Evolutionary conservation across 2,113 vertebrate species (phyloP).

Genomic region (Vanacampus margaritifer): DNA sequence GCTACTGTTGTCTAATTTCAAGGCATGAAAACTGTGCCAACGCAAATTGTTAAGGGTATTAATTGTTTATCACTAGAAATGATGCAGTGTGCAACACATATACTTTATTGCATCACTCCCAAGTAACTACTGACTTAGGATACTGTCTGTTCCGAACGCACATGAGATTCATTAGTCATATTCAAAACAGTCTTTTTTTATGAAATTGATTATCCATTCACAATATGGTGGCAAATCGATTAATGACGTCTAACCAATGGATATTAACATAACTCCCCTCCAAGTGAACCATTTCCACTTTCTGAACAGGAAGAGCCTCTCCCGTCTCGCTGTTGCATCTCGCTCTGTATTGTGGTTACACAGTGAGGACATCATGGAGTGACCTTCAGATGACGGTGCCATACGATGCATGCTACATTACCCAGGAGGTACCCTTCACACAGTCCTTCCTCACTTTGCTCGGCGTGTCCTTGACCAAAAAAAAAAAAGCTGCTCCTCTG

Average conservation of each 20-base stretch:
- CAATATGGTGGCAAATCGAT: background rate
- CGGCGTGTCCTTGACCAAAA: background rate
- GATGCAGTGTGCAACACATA: background rate
- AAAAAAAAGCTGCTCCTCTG: background rate
- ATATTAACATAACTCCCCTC: background rate
- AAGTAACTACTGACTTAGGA: background rate
- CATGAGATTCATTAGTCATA: background rate
- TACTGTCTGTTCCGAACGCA: background rate
- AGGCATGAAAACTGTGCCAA: background rate
- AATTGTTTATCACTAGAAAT: background rate
- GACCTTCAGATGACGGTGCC: conserved; percentile 59
- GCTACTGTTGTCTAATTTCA: background rate
- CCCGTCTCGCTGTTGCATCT: conserved; percentile 65
- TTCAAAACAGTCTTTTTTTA: background rate
- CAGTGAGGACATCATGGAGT: conserved; percentile 45
- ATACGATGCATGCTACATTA: conserved; percentile 70
- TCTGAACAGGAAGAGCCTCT: conserved; percentile 48
- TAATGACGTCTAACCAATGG: background rate
- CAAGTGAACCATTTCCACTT: background rate
- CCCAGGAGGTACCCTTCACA: conserved; percentile 54
- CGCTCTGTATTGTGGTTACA: conserved; percentile 65
- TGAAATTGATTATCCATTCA: too few species aligned
- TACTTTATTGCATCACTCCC: background rate
- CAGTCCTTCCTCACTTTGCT: background rate
- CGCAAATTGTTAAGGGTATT: background rate